phyloP scores from a whole-genome alignment of 2,888 invertebrate species.

The Anthophora plumipes region DNA sequence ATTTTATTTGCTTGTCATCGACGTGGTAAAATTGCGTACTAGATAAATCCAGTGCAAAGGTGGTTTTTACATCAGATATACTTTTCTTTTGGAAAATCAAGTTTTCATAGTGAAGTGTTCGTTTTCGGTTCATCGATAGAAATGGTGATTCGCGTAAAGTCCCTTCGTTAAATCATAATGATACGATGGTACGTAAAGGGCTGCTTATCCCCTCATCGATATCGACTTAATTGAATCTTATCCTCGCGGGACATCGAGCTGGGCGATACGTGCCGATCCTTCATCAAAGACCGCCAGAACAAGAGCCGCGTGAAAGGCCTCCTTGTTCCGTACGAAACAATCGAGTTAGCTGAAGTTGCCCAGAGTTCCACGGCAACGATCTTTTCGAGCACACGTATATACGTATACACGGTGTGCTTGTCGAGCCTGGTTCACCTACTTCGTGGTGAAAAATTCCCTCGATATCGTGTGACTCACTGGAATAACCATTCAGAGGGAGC shows the following conservation, averaged over 20 bases:
- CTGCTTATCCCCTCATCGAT: conserved; percentile 49
- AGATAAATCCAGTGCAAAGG: no score
- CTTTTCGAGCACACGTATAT: conserved; percentile 51
- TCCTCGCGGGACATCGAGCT: conserved; percentile 57
- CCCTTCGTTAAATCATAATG: conserved; percentile 29
- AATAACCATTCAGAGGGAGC: background rate
- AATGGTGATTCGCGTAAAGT: background rate
- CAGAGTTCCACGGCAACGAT: conserved; percentile 54
- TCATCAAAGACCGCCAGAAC: conserved; percentile 64
- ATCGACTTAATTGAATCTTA: conserved; percentile 67
- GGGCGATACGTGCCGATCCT: conserved; percentile 63
- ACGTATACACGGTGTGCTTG: conserved; percentile 23
- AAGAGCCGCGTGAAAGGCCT: conserved; percentile 72
- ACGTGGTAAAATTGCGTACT: no score
- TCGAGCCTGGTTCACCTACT: conserved; percentile 21
- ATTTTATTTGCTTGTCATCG: no score
- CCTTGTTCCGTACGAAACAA: conserved; percentile 75
- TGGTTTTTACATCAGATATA: no score
- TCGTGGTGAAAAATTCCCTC: conserved; percentile 1
- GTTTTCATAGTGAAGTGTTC: no score
- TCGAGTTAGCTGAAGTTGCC: conserved; percentile 73
- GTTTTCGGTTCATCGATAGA: background rate
- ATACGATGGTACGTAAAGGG: conserved; percentile 11
- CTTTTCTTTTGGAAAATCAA: no score
- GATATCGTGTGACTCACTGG: conserved; percentile 13